Conservation (phyloP, 2,888 invertebrate genomes). For the Tribolium freemani region DNA sequence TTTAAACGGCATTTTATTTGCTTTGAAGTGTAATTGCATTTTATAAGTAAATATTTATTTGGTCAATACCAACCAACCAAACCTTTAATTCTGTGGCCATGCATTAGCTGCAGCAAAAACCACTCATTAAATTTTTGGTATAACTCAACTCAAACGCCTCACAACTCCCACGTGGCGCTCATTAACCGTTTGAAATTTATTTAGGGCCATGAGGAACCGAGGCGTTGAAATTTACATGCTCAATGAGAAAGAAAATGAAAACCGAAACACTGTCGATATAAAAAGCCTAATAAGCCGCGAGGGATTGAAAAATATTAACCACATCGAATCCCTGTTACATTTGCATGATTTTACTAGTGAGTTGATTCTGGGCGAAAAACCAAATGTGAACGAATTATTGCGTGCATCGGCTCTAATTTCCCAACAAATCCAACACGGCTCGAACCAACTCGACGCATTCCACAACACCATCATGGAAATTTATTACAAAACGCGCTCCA, state of each 20-base stretch:
- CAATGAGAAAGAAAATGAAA: constrained; percentile 57
- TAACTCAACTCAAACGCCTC: not conserved
- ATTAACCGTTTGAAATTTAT: not conserved
- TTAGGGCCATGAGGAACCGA: constrained; percentile 96
- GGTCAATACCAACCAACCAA: too few species aligned
- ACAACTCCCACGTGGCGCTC: not conserved
- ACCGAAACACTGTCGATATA: constrained; percentile 66
- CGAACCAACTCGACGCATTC: constrained; percentile 72
- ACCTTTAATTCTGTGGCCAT: too few species aligned
- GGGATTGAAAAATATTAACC: constrained; percentile 61
- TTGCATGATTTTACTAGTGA: constrained; percentile 68
- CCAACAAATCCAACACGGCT: constrained; percentile 75
- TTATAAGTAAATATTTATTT: too few species aligned
- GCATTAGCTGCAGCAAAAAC: too few species aligned
- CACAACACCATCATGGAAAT: constrained; percentile 75
- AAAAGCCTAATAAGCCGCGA: constrained; percentile 70
- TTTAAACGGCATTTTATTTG: too few species aligned
- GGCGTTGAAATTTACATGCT: constrained; percentile 90
- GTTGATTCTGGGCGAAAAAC: constrained; percentile 73
- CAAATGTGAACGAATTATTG: constrained; percentile 75
- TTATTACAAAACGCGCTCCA: constrained; percentile 68
- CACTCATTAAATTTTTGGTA: not conserved
- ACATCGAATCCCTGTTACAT: constrained; percentile 64
- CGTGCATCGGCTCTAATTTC: constrained; percentile 76
- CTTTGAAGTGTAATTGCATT: too few species aligned